phyloP scores from a whole-genome alignment of 2,113 vertebrate genomes.

The Malurus elegans region DNA sequence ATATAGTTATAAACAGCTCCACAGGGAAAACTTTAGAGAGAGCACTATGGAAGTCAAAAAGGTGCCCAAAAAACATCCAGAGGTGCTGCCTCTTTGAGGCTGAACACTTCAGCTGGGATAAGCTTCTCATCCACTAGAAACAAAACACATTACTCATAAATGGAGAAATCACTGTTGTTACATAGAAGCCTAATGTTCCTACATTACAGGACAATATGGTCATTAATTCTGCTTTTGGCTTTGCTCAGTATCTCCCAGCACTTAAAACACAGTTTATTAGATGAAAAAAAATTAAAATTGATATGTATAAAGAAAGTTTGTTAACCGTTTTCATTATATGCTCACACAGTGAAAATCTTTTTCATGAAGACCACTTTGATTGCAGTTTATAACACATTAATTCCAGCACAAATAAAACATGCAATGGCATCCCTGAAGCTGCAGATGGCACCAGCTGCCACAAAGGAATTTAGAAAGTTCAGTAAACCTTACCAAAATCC shows the following conservation, averaged over 20 bases:
- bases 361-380: not conserved
- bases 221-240: not conserved
- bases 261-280: not conserved
- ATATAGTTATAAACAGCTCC: not conserved
- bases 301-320: not conserved
- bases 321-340: not conserved
- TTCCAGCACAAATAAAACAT: not conserved
- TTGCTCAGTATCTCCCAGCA: not conserved
- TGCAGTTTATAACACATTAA: not conserved
- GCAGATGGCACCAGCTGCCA: constrained; percentile 29
- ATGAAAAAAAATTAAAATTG: not conserved
- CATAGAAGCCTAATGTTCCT: not conserved
- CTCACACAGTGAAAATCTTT: not conserved
- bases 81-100: not conserved
- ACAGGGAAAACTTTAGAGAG: not conserved
- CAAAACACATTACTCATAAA: not conserved
- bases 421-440: not conserved
- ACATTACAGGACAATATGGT: not conserved
- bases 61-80: not conserved
- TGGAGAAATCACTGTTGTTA: not conserved
- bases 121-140: not conserved
- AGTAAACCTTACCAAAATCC: not conserved
- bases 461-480: not conserved
- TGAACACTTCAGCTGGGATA: not conserved
- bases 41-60: not conserved